Evolutionary conservation across 64 coral and sea anemone genomes (phyloP), one percentile per base, ranked within the genome.

Genomic region (Anthopleura sola): DNA sequence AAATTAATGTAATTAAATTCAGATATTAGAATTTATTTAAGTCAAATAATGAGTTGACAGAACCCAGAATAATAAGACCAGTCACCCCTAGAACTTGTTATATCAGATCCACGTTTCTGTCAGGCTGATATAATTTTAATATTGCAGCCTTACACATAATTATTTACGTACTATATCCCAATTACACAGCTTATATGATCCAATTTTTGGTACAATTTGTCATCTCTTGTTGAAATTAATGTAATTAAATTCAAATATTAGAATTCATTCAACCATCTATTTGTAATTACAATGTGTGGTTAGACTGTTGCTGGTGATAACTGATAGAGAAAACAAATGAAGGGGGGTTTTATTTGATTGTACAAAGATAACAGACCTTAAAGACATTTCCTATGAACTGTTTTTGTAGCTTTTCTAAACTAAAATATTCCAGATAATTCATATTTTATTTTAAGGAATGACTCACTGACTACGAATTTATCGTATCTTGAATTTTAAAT

Each of bases 261-360:
- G 29, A 71, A 71, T 34, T 71, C n/a, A 34, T 71, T 34, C 14
- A 32, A 33, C 29, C 66, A 71, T 9, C 31, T 1, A n/a, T 71
- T 71, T 71, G 58, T 26, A 71, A 71, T 71, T 71, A 71, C 34
- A 71, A 34, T 71, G 66, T 71, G 29, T 71, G 66, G 10, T 71
- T 31, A 71, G 66, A 71, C 66, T 71, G 23, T 62, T 16, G 28
- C 26, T 12, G n/a, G 66, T 71, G 29, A 71, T 71, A 71, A 32
- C 11, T 71, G 66, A 71, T 24, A 62, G 0, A 62, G 58, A 62
- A 62, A 62, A 62, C 58, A 62, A 62, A 6, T 24, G 19, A 62
- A 62, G 19, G 58, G n/a, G 24, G 13, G 58, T 62, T 21, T 24
- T 62, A 62, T 23, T 24, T 62, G 58, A 62, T 62, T 62, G 21